Conservation (phyloP, 2,113 vertebrate species). For the Potamarius usumacintae region DNA sequence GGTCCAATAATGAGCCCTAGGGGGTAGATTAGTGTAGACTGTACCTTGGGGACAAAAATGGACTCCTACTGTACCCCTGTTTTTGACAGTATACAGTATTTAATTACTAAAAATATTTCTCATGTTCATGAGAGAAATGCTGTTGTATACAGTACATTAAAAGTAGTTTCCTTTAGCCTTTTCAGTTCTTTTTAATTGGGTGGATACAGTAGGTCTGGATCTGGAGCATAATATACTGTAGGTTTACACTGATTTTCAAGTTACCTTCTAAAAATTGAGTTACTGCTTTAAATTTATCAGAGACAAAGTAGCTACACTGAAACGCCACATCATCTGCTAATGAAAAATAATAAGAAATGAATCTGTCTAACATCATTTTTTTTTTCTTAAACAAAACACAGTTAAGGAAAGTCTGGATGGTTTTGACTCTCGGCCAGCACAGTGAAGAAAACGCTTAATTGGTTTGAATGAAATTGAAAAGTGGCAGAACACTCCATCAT, state of each 20-base stretch:
- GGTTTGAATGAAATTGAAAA: background rate
- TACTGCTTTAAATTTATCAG: background rate
- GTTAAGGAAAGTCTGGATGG: background rate
- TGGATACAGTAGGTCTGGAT: too few species aligned
- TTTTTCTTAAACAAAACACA: background rate
- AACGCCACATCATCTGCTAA: background rate
- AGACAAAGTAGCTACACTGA: background rate
- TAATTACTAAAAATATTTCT: too few species aligned
- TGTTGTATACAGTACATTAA: background rate
- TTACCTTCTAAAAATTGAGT: background rate
- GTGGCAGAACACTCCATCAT: background rate
- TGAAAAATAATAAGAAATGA: background rate
- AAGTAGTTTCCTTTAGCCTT: background rate
- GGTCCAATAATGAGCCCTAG: too few species aligned
- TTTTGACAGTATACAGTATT: too few species aligned
- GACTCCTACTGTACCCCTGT: too few species aligned
- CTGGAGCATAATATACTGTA: too few species aligned
- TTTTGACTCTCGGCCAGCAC: background rate
- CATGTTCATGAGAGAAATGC: background rate
- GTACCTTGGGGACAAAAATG: too few species aligned
- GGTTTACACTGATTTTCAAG: background rate
- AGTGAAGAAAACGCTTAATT: background rate
- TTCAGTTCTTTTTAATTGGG: background rate
- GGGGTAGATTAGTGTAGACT: too few species aligned
- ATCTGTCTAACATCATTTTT: background rate